Evolutionary conservation across 2,888 invertebrate genomes (phyloP), one percentile per base, ranked within the genome.

Genomic region (Adelphocoris suturalis): DNA sequence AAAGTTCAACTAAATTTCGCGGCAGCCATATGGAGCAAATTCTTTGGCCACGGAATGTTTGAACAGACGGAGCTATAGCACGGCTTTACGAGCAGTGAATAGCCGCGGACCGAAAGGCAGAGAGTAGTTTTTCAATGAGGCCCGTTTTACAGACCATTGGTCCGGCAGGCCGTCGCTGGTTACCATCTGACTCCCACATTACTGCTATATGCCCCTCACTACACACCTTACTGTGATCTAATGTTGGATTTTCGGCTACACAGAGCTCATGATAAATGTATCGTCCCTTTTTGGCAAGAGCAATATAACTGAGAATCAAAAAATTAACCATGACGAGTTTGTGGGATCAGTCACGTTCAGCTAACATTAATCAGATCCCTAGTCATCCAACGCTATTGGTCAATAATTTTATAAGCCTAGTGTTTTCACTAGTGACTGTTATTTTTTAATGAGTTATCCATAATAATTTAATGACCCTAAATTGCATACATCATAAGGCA

Each of bases 51-150:
- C 75, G 37, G 37, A 37, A 37, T 37, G 28, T 75, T 75, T 13
- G 16, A 75, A 12, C 16, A 28, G 75, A 19, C 75, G 19, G 75
- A 75, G 75, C 16, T 75, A 75, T 3, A 75, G 28, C 75, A 3
- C 78, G 78, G 47, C 16, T 80, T 80, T 80, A 80, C 47, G 47
- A 47, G n/a, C 46, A 47, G 78, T 46, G 37, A 80, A 80, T 80
- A 37, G 78, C 78, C 19, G 2, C n/a, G 46, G 46, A 47, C 78
- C n/a, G n/a, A 78, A 46, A 37, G 37, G 46, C 37, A 1, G 78
- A 11, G 9, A 12, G n/a, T 19, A 46, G 78, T 80, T 80, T 37
- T 80, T 80, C 28, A 27, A 80, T 28, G 27, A 28, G 28, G 78
- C 9, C 47, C 78, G 78, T 80, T 80, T 80, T 47, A 80, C 78